A percentile compares a stretch with the other conserved stretches of the same genome.
Conservation (phyloP, 1,140 invertebrate species). For the Tetramorium simillimum region DNA sequence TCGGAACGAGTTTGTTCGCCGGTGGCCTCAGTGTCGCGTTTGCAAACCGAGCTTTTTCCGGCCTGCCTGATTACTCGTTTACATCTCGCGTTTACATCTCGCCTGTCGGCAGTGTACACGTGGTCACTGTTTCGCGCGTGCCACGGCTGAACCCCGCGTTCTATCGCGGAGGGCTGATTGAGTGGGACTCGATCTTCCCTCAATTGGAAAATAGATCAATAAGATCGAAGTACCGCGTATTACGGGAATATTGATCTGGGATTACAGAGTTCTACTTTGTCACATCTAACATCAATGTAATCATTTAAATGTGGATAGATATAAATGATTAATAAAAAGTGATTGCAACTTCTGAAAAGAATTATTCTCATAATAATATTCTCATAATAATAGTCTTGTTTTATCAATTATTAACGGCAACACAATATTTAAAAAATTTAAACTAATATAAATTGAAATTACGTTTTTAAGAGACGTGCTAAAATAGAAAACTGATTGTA, state of each 20-base stretch:
- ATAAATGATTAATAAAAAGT: not conserved
- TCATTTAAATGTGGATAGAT: not conserved
- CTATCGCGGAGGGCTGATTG: not conserved
- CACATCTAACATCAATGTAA: not conserved
- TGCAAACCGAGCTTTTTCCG: constrained; percentile 54
- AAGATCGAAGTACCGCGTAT: constrained; percentile 24
- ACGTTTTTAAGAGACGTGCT: not conserved
- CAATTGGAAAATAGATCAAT: constrained; percentile 37
- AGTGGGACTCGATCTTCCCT: constrained; percentile 17
- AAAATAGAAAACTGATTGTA: not conserved
- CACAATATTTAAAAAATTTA: not conserved
- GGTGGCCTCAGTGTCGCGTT: constrained; percentile 42
- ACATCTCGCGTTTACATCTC: constrained; percentile 58
- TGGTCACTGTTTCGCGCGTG: constrained; percentile 71
- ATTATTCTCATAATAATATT: not conserved
- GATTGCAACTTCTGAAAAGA: not conserved
- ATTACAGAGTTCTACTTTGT: not conserved
- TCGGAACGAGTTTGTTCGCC: not conserved
- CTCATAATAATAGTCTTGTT: not conserved
- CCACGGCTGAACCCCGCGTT: constrained; percentile 54
- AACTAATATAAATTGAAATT: not conserved
- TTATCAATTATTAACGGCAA: not conserved
- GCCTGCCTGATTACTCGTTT: constrained; percentile 64
- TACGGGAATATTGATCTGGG: not conserved
- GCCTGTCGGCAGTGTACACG: constrained; percentile 61